Evolutionary conservation across 2,113 vertebrate genomes (phyloP).

Genomic region (Sylvietta virens): DNA sequence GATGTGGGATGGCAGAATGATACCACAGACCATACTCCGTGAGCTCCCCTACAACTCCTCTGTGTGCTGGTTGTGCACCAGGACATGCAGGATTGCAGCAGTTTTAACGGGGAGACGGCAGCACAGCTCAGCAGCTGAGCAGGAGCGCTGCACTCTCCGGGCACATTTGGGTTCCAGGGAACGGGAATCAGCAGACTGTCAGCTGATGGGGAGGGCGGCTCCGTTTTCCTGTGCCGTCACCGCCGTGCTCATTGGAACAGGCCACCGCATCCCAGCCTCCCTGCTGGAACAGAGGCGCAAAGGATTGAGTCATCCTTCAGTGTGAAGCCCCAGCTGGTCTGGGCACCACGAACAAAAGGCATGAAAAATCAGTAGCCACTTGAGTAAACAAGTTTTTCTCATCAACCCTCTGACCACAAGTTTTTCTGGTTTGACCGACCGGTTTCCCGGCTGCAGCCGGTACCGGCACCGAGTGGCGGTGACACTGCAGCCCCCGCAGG

Average conservation of each 20-base stretch:
- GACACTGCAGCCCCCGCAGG: neutral
- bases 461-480: neutral
- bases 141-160: rapidly evolving
- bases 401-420: neutral
- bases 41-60: neutral
- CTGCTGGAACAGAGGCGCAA: neutral
- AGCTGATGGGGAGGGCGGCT: constrained; percentile 2
- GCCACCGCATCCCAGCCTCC: neutral
- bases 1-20: neutral
- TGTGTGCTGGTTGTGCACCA: rapidly evolving
- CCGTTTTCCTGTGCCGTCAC: neutral
- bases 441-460: neutral
- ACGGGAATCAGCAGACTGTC: neutral
- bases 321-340: neutral
- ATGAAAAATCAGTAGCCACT: neutral
- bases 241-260: neutral
- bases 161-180: neutral
- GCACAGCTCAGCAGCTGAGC: rapidly evolving
- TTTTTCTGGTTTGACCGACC: neutral
- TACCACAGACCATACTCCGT: neutral
- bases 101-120: neutral
- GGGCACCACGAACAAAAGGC: neutral
- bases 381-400: neutral
- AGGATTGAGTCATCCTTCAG: neutral
- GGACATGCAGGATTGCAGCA: rapidly evolving